These are phyloP conservation scores for Ernsta delagoae DNA, from an alignment of 2,888 invertebrate species.

Conservation along the genomic window DNA sequence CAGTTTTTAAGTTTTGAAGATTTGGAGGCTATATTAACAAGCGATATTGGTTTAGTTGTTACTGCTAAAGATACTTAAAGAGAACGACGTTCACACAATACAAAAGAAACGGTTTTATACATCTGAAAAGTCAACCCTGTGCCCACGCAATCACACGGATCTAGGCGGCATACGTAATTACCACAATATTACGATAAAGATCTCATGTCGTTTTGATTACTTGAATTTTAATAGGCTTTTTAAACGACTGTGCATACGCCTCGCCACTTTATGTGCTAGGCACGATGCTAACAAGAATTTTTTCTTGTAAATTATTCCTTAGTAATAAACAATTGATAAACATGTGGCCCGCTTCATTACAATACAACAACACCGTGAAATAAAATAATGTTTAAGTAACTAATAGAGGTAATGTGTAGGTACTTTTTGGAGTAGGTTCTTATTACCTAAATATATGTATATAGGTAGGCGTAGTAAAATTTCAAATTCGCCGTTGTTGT, in stretches of 20 bases:
- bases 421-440: too few relatives aligned
- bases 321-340: slow-evolving; percentile 1
- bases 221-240: slow-evolving; percentile 30
- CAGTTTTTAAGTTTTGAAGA: too few relatives aligned
- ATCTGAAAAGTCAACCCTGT: slow-evolving; percentile 21
- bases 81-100: too few relatives aligned
- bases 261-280: slow-evolving; percentile 16
- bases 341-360: slow-evolving; percentile 5
- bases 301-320: slow-evolving; percentile 26
- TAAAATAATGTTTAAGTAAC: too few relatives aligned
- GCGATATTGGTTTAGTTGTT: too few relatives aligned
- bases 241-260: slow-evolving; percentile 23
- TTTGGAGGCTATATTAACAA: too few relatives aligned
- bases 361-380: background rate
- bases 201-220: slow-evolving; percentile 34
- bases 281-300: slow-evolving; percentile 22
- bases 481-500: too few relatives aligned
- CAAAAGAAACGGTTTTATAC: too few relatives aligned
- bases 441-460: too few relatives aligned
- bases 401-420: too few relatives aligned
- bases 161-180: slow-evolving; percentile 37
- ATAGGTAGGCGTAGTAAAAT: too few relatives aligned
- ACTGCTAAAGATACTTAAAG: too few relatives aligned
- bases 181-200: slow-evolving; percentile 34
- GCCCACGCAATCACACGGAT: slow-evolving; percentile 26